phyloP scores from a whole-genome alignment of 2,113 vertebrate species.

The Macrotus californicus region DNA sequence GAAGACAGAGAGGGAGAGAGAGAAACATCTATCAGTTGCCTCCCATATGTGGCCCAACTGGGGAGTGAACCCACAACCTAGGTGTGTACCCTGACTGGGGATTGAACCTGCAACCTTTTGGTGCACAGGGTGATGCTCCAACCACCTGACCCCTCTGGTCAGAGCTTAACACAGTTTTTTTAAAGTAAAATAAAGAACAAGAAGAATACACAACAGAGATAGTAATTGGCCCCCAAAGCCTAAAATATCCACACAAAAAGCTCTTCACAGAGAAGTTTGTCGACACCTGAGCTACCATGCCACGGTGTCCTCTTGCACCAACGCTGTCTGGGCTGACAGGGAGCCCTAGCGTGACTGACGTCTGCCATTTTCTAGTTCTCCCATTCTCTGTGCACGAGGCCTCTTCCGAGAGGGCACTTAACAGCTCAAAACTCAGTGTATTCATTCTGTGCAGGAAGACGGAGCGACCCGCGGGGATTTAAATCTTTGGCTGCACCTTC shows the following conservation, averaged over 20 bases:
- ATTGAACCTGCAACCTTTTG: no score
- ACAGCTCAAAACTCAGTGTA: background rate
- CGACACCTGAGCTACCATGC: background rate
- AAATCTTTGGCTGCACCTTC: background rate
- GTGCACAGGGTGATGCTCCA: no score
- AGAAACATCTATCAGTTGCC: no score
- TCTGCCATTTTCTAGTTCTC: background rate
- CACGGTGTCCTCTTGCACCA: accelerated
- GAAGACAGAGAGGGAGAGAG: no score
- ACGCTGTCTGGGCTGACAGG: no score
- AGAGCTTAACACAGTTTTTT: background rate
- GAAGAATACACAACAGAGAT: background rate
- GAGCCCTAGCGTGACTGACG: background rate
- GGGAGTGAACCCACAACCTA: no score
- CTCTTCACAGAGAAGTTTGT: background rate
- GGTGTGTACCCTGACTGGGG: no score
- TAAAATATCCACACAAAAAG: background rate
- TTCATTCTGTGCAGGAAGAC: background rate
- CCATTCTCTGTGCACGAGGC: background rate
- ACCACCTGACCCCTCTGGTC: no score
- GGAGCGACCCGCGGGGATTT: background rate
- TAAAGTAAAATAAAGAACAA: background rate
- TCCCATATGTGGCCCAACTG: no score
- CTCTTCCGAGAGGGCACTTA: background rate
- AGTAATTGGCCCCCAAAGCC: background rate